Base-by-base conservation (phyloP, 2,797 vertebrate species). In the Semaprochilodus insignis region DNA sequence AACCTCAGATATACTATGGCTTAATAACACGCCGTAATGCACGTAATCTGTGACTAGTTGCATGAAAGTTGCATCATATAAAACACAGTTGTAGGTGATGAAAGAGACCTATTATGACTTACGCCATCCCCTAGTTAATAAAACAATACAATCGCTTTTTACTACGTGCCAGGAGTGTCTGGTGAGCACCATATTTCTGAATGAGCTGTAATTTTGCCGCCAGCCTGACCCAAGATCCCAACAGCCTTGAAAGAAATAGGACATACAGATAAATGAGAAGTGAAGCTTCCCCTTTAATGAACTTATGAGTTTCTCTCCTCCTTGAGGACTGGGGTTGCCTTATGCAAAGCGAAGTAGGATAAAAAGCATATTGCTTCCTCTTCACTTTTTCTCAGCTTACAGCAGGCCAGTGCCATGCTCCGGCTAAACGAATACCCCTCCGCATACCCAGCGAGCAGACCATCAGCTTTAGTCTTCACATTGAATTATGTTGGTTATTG, bases 281-380 rank as follows among this genome's bases (percentile, higher is more conserved):
- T 10, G 19, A 66, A 71, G 69, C 71, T 86, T 85, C 78, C 71
- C 71, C 79, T 77, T 80, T 80, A 88, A 82, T 85, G 76, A 82
- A 81, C 83, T 82, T 74, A 80, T 83, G 82, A 81, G 83, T 73
- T 80, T 34, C 57, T 70, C 62, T 40, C 74, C 70, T 74, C 66
- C 74, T 77, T 70, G 51, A 80, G 72, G 66, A 83, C 44, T 17
- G 10, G 6, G 73, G 74, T 79, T 85, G 73, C 52, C 74, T 71
- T 79, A 83, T 83, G 27, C 69, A 78, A 59, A 80, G 48, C 25
- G 66, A 73, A 57, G 54, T 65, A 44, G 77, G 63, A 71, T 83
- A 78, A 86, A 82, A 85, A 57, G 48, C 44, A 83, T 66, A 74
- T 78, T 71, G 73, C 51, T 71, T 73, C 75, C 70, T 74, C 55